These are phyloP conservation scores for Zeugodacus cucurbitae DNA, from an alignment of 1,140 invertebrate species.

Conservation along the genomic window DNA sequence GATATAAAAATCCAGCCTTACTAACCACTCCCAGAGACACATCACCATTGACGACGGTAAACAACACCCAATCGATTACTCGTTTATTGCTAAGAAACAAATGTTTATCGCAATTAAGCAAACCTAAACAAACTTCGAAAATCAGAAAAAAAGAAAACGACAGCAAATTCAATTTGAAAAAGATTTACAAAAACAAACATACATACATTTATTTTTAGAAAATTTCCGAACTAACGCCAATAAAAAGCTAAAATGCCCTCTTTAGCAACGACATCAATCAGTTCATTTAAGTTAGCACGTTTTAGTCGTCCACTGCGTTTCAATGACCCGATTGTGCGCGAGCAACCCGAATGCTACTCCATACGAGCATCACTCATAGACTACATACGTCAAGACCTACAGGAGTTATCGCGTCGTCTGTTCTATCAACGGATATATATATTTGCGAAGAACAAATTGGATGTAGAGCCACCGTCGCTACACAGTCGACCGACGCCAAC, in stretches of 20 bases:
- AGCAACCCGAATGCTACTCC: not conserved
- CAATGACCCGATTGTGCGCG: not conserved
- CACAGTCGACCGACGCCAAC: not conserved
- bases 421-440: slow-evolving; percentile 61
- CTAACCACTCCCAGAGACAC: no score
- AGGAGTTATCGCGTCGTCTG: slow-evolving; percentile 49
- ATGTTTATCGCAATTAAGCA: not conserved
- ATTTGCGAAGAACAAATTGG: slow-evolving; percentile 53
- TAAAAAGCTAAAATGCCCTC: not conserved
- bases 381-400: slow-evolving; percentile 49
- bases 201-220: not conserved
- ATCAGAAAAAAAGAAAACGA: not conserved
- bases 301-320: not conserved
- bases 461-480: not conserved
- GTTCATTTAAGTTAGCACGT: not conserved
- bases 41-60: no score
- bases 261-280: not conserved
- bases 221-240: not conserved
- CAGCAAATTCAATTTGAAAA: not conserved
- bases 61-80: not conserved
- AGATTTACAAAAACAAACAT: not conserved
- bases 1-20: no score
- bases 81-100: slow-evolving; percentile 5
- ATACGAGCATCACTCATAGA: slow-evolving; percentile 52
- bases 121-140: not conserved